Percentiles rank a stretch among this genome's conserved stretches.
Evolutionary conservation across 2,888 invertebrate species (phyloP).

Genomic region (Catocala fraxini): DNA sequence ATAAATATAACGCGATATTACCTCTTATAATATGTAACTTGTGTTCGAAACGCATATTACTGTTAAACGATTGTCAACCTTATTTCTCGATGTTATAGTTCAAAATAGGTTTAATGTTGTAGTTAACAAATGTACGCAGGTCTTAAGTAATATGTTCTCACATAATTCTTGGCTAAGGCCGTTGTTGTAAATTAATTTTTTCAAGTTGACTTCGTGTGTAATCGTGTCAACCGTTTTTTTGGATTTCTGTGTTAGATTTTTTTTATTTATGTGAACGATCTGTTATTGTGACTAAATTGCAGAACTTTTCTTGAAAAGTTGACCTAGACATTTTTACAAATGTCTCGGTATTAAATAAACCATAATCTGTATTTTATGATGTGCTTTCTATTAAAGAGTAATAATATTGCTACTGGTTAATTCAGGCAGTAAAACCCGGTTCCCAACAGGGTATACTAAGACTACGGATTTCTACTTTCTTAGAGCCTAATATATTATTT

Average conservation of each 20-base stretch:
- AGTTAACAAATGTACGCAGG: conserved; percentile 41
- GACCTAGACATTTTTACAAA: too few relatives aligned
- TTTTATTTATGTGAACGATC: too few relatives aligned
- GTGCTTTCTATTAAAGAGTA: too few relatives aligned
- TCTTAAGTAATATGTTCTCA: conserved; percentile 52
- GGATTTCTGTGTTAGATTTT: not conserved
- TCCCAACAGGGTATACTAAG: too few relatives aligned
- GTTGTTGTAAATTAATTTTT: conserved; percentile 45
- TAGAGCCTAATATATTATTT: too few relatives aligned
- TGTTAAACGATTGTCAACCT: conserved; percentile 11
- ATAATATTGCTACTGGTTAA: too few relatives aligned
- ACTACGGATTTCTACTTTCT: too few relatives aligned
- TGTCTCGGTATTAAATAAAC: too few relatives aligned
- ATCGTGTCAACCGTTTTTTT: conserved; percentile 8
- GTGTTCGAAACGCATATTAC: conserved; percentile 26
- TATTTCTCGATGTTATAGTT: conserved; percentile 4
- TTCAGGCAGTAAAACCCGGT: too few relatives aligned
- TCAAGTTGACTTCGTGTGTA: conserved; percentile 25
- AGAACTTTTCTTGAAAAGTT: too few relatives aligned
- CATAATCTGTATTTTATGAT: too few relatives aligned
- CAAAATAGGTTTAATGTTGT: not conserved
- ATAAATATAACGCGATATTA: conserved; percentile 66
- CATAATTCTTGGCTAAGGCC: conserved; percentile 43
- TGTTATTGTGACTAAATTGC: too few relatives aligned
- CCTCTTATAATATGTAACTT: conserved; percentile 42